These are phyloP conservation scores for Phylloscopus collybita DNA, from an alignment of 2,797 vertebrate species.

Conservation along the genomic window DNA sequence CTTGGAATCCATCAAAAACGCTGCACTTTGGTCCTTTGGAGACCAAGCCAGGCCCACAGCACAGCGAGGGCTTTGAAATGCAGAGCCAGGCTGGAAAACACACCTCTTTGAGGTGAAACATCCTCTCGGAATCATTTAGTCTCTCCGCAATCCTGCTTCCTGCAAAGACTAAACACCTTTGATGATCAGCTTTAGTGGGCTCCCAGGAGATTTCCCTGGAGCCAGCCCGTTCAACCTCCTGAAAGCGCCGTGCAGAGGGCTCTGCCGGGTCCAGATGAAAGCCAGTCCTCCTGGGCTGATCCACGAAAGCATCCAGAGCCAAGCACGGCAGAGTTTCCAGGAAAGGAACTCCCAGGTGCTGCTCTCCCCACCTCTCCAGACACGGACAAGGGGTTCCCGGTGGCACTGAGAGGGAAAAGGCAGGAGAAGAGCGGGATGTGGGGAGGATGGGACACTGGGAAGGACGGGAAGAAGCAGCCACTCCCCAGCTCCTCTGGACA, in stretches of 20 bases:
- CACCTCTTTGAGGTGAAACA: not conserved
- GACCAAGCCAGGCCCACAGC: accelerated
- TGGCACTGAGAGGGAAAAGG: accelerated
- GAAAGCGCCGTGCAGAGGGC: not conserved
- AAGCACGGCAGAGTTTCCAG: accelerated
- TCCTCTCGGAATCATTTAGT: not conserved
- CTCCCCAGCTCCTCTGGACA: accelerated
- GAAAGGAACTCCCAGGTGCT: accelerated
- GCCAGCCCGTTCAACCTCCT: not conserved
- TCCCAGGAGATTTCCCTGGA: not conserved
- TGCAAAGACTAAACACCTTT: not conserved
- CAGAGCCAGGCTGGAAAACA: not conserved
- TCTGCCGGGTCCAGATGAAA: not conserved
- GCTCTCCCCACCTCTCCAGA: not conserved
- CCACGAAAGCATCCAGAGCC: not conserved
- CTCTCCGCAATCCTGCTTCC: not conserved
- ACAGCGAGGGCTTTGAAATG: not conserved
- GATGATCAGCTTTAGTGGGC: not conserved
- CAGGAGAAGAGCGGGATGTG: not conserved
- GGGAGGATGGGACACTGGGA: not conserved
- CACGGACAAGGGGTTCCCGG: accelerated
- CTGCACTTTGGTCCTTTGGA: not conserved
- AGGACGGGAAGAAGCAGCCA: not conserved
- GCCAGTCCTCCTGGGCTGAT: not conserved
- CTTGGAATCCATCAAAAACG: not conserved